Evolutionary conservation across 1,140 invertebrate genomes (phyloP), one percentile per base, ranked within the genome.

Genomic region (Drosophila sturtevanti): DNA sequence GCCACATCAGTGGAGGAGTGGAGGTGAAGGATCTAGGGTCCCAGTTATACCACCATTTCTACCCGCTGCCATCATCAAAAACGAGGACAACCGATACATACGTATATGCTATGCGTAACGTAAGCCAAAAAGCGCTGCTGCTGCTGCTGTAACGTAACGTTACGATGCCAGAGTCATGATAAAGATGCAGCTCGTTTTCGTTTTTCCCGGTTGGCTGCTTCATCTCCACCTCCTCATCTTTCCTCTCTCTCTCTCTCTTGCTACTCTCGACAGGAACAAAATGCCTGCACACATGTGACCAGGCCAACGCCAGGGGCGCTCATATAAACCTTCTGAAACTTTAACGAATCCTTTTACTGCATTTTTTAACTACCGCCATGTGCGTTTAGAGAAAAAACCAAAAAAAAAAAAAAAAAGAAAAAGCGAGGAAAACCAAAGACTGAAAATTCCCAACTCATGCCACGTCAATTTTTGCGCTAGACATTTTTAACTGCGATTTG

Each of bases 81-180:
- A 86, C 79, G 63, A 78, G 69, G 54, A 18, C 77, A 63, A 51
- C 59, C 63, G 84, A 76, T 76, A 73, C 78, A 70, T 74, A n/a
- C n/a, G n/a, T n/a, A n/a, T n/a, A n/a, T n/a, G n/a, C n/a, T n/a
- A 78, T 85, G 67, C 67, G 84, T 73, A 89, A 79, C 76, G 84
- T 78, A 87, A 77, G 79, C 75, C 79, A 66, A 78, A 58, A 58
- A 55, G 34, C 75, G 64, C 48, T 63, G 76, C 70, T 37, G 65
- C 61, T 71, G 64, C 48, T 63, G 76, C 70, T 37, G 65, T 64
- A 64, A 63, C 76, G 67, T 73, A 70, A 77, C 75, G 71, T 76
- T 72, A 76, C 65, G 69, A 68, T 71, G 63, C 38, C 58, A 58
- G 62, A 41, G 63, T 60, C 59, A 52, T 73, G 68, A 60, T 67